phyloP scores from a whole-genome alignment of 2,797 vertebrate genomes.

The Sylvia borin region DNA sequence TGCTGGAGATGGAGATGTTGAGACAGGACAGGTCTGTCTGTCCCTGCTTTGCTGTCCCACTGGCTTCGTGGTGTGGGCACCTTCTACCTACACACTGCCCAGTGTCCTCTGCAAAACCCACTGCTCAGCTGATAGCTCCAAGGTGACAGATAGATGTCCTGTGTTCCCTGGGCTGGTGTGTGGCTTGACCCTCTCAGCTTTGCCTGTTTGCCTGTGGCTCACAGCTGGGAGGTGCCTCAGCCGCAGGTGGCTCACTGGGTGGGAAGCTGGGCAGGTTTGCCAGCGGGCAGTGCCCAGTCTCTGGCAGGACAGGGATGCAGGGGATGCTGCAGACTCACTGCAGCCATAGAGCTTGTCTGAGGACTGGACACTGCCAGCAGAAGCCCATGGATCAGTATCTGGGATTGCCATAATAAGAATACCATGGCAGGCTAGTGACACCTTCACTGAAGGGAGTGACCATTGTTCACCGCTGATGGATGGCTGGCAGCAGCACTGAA shows the following conservation, averaged over 20 bases:
- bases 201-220: not conserved
- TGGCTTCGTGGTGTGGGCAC: rapidly evolving
- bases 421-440: not conserved
- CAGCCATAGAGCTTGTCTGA: not conserved
- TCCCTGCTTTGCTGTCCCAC: not conserved
- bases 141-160: not conserved
- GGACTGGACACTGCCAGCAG: not conserved
- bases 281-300: not conserved
- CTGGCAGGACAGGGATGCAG: not conserved
- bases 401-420: not conserved
- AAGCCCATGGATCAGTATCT: not conserved
- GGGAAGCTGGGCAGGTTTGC: not conserved
- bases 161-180: not conserved
- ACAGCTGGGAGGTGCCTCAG: rapidly evolving
- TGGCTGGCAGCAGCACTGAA: not conserved
- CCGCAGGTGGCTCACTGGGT: not conserved
- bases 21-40: not conserved
- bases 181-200: not conserved
- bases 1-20: not conserved
- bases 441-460: not conserved
- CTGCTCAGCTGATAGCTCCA: not conserved
- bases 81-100: not conserved
- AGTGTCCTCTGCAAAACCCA: not conserved
- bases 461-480: not conserved
- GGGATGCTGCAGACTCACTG: not conserved